phyloP scores from a whole-genome alignment of 2,888 invertebrate genomes.

The Dexiosoma caninum region DNA sequence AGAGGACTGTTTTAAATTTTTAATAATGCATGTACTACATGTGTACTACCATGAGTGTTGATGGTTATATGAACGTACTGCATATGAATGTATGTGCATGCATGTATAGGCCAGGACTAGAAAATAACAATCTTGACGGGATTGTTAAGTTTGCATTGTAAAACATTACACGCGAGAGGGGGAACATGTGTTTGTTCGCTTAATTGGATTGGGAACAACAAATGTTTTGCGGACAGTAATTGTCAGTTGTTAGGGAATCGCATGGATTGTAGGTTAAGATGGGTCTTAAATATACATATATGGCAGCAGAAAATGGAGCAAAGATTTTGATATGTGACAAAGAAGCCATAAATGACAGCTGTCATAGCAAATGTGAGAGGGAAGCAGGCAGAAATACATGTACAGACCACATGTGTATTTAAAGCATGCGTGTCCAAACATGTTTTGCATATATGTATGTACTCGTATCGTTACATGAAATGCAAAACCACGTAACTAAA shows the following conservation, averaged over 20 bases:
- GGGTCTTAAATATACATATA: neutral
- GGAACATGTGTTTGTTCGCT: neutral
- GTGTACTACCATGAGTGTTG: constrained; percentile 8
- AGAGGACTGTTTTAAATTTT: constrained; percentile 31
- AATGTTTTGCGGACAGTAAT: constrained; percentile 30
- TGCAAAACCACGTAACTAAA: too few relatives aligned
- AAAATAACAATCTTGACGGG: constrained; percentile 14
- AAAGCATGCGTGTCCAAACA: too few relatives aligned
- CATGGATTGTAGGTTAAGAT: constrained; percentile 18
- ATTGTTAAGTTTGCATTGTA: neutral
- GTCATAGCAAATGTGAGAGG: neutral
- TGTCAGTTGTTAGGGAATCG: neutral
- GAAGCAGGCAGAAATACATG: neutral
- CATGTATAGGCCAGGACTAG: neutral
- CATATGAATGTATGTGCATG: neutral
- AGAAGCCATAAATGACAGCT: neutral
- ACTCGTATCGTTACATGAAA: too few relatives aligned
- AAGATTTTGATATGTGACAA: neutral
- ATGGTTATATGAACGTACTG: neutral
- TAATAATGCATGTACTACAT: constrained; percentile 3
- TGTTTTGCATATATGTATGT: too few relatives aligned
- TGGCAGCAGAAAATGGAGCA: neutral
- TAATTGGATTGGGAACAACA: constrained; percentile 24
- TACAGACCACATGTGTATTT: neutral
- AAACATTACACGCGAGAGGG: neutral